phyloP scores from a whole-genome alignment of 1,140 invertebrate genomes.

The Drosophila sp. region DNA sequence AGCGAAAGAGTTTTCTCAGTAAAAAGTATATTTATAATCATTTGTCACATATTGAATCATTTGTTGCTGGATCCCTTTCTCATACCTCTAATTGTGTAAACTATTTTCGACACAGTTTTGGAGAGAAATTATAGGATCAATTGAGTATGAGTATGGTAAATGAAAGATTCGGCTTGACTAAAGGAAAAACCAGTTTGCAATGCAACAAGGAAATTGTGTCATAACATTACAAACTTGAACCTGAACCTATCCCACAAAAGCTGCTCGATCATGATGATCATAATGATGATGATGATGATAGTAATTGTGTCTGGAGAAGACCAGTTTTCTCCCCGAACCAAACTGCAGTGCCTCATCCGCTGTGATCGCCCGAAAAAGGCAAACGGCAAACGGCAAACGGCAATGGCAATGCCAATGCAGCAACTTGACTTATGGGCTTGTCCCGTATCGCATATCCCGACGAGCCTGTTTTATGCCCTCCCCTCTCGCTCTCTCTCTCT shows the following conservation, averaged over 20 bases:
- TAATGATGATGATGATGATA: conserved; percentile 22
- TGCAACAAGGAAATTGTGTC: conserved; percentile 58
- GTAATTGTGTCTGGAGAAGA: conserved; percentile 47
- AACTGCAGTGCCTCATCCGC: conserved; percentile 16
- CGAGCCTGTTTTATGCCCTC: conserved; percentile 61
- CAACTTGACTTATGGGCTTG: conserved; percentile 69
- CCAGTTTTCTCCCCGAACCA: conserved; percentile 53
- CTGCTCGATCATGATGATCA: conserved; percentile 4
- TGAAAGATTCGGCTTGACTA: neutral
- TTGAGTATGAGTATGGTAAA: neutral
- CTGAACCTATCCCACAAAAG: conserved; percentile 69
- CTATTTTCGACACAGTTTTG: neutral
- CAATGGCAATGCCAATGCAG: conserved; percentile 53
- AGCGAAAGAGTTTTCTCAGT: too few species aligned
- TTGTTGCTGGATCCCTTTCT: too few species aligned
- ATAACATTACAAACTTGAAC: conserved; percentile 75
- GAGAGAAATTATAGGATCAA: conserved; percentile 37
- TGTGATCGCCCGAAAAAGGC: neutral
- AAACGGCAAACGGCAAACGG: conserved; percentile 23
- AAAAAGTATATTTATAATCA: too few species aligned
- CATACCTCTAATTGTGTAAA: too few species aligned
- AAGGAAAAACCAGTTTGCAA: neutral
- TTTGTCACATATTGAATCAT: too few species aligned
- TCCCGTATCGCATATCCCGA: conserved; percentile 36
- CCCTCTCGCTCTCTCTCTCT: neutral